Evolutionary conservation across 2,113 vertebrate species (phyloP).

Genomic region (Aptenodytes patagonicus): DNA sequence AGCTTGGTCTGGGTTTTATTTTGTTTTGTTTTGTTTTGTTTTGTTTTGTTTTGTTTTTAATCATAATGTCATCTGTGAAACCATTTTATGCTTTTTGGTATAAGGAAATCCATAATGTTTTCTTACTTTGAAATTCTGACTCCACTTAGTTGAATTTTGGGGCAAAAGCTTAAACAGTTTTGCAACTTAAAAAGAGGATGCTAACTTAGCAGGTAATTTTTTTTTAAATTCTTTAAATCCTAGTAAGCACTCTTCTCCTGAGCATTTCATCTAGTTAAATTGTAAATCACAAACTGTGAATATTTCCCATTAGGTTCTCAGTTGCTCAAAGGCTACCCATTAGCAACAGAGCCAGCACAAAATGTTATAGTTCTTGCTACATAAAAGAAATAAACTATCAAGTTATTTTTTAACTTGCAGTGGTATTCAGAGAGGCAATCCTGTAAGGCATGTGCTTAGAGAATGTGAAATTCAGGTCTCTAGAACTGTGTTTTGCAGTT

Average conservation of each 20-base stretch:
- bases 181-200: not conserved
- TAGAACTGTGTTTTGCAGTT: slow-evolving; percentile 1
- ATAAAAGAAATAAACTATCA: slow-evolving; percentile 41
- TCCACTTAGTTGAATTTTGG: not conserved
- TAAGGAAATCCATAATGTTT: not conserved
- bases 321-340: slow-evolving; percentile 30
- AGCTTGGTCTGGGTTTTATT: not conserved
- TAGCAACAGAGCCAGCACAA: not conserved
- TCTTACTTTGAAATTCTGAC: not conserved
- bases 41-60: not conserved
- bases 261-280: not conserved
- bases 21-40: not conserved
- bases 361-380: not conserved
- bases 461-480: slow-evolving; percentile 22
- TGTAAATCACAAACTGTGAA: not conserved
- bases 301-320: not conserved
- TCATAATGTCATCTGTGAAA: not conserved
- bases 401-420: slow-evolving; percentile 27
- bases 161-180: not conserved
- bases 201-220: not conserved
- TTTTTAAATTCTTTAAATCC: not conserved
- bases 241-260: not conserved
- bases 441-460: not conserved
- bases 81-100: not conserved
- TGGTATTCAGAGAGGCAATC: not conserved